phyloP scores from a whole-genome alignment of 2,113 vertebrate genomes.

The Condylura cristata region DNA sequence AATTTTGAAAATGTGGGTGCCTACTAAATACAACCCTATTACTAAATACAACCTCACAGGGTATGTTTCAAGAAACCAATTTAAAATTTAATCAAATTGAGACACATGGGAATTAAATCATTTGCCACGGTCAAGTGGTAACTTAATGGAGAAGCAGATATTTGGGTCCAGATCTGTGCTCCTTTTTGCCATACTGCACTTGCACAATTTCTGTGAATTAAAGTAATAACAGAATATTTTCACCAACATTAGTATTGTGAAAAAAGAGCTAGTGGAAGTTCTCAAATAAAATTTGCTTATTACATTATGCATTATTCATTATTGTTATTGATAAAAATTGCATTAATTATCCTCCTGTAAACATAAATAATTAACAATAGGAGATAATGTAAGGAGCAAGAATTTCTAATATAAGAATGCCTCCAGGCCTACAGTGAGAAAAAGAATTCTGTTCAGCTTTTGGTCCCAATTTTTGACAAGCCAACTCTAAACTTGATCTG shows the following conservation, averaged over 20 bases:
- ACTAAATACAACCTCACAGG: background rate
- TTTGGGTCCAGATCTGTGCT: background rate
- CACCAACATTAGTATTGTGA: background rate
- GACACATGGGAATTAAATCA: background rate
- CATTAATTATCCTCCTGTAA: constrained; percentile 40
- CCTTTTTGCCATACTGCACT: background rate
- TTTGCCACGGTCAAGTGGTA: background rate
- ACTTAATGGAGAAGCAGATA: background rate
- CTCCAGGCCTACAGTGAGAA: background rate
- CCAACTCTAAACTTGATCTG: background rate
- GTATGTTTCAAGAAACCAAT: constrained; percentile 25
- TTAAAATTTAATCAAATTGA: constrained; percentile 50
- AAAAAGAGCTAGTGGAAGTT: background rate
- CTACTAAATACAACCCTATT: background rate
- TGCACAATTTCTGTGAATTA: background rate
- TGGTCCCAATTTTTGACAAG: background rate
- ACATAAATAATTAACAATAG: constrained; percentile 50
- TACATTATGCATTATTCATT: background rate
- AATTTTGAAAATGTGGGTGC: constrained; percentile 4
- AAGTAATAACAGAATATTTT: background rate
- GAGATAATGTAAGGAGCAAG: background rate
- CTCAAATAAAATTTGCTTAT: constrained; percentile 9
- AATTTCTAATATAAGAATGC: background rate
- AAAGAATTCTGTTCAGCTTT: background rate
- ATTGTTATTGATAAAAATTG: constrained; percentile 6